Conservation (phyloP, 1,140 invertebrate species). For the Sesamia nonagrioides region DNA sequence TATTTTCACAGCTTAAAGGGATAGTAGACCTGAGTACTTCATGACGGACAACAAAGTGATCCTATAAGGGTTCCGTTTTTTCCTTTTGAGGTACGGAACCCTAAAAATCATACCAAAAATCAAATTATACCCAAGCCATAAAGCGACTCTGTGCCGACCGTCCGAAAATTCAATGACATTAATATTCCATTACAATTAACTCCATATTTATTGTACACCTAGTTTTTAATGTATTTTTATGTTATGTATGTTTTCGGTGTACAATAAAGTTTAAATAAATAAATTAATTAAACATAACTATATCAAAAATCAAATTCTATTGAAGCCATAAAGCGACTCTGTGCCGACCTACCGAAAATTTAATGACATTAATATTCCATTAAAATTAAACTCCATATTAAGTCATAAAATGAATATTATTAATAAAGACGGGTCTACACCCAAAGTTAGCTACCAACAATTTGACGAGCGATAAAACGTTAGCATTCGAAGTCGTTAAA, state of each 20-base stretch:
- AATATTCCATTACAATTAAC: slow-evolving; percentile 40
- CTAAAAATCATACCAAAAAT: background rate
- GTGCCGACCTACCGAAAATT: slow-evolving; percentile 6
- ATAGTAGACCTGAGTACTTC: too few species aligned
- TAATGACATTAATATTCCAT: slow-evolving; percentile 36
- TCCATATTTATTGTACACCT: too few species aligned
- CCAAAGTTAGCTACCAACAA: slow-evolving; percentile 40
- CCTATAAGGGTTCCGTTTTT: too few species aligned
- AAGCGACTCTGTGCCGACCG: background rate
- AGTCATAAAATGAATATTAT: slow-evolving; percentile 48
- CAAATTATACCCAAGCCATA: background rate
- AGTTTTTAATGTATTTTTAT: too few species aligned
- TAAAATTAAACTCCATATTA: slow-evolving; percentile 45
- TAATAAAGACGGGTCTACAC: slow-evolving; percentile 47
- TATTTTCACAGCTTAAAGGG: too few species aligned
- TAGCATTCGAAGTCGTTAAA: slow-evolving; percentile 68
- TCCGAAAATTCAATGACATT: slow-evolving; percentile 27
- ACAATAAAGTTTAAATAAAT: too few species aligned
- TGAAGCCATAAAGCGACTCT: background rate
- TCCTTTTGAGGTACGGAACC: too few species aligned
- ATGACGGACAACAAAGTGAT: too few species aligned
- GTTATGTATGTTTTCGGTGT: too few species aligned
- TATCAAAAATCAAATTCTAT: background rate
- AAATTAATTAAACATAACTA: too few species aligned
- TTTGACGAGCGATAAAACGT: slow-evolving; percentile 73